A percentile compares a stretch with the other conserved stretches of the same genome.
Evolutionary conservation across 2,888 invertebrate species (phyloP).

Genomic region (Polia nebulosa): DNA sequence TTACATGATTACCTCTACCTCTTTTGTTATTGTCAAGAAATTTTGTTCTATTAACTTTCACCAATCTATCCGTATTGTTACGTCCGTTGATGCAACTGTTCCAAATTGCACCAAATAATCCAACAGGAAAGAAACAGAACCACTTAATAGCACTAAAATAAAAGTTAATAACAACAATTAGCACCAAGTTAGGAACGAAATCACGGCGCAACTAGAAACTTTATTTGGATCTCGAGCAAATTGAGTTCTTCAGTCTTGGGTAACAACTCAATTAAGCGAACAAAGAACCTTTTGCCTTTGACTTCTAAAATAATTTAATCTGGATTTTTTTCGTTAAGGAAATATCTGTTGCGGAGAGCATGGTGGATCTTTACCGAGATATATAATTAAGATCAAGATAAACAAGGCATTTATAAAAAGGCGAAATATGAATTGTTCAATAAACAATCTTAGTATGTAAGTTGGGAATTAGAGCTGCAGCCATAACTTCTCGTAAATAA

Average conservation of each 20-base stretch:
- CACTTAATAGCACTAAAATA: conserved; percentile 23
- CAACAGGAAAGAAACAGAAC: not conserved
- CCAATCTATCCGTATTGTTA: conserved; percentile 1
- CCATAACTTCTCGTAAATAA: not conserved
- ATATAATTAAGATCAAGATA: not conserved
- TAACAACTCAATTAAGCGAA: conserved; percentile 53
- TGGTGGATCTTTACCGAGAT: not conserved
- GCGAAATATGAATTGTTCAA: too few species aligned
- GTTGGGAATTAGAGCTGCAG: too few species aligned
- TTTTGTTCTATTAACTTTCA: not conserved
- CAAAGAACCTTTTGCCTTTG: conserved; percentile 24
- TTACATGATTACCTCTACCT: not conserved
- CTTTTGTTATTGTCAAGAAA: not conserved
- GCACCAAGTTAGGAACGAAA: conserved; percentile 35
- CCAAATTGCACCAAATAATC: conserved; percentile 9
- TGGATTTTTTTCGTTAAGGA: not conserved
- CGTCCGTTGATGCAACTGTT: not conserved
- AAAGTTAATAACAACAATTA: conserved; percentile 49
- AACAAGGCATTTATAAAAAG: not conserved
- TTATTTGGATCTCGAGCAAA: conserved; percentile 47
- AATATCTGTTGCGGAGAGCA: conserved; percentile 6
- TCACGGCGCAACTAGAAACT: conserved; percentile 36
- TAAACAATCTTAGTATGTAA: too few species aligned
- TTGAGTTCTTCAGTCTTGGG: conserved; percentile 35
- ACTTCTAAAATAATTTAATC: conserved; percentile 32